Conservation (phyloP, 2,797 vertebrate genomes). For the Peromyscus attwateri region DNA sequence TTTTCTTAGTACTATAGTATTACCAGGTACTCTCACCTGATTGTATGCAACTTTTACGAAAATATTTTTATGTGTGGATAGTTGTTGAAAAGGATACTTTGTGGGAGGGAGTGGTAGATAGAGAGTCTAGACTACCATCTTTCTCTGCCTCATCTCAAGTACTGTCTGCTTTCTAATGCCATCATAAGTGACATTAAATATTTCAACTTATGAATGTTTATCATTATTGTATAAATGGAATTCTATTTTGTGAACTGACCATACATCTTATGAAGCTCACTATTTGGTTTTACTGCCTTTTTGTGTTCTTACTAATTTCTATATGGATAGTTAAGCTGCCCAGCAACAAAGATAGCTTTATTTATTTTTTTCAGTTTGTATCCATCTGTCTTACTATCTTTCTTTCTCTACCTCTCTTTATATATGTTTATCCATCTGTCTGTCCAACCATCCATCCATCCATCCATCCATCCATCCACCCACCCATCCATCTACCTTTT, state of each 20-base stretch:
- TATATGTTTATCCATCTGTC: neutral
- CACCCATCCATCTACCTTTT: neutral
- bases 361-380: slow-evolving; percentile 1
- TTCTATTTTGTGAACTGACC: neutral
- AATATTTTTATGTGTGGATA: neutral
- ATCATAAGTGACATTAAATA: neutral
- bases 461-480: neutral
- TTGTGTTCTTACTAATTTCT: slow-evolving; percentile 10
- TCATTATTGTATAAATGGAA: slow-evolving; percentile 7
- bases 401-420: neutral
- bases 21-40: neutral
- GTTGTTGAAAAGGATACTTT: neutral
- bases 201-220: slow-evolving; percentile 23
- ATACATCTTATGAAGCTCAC: neutral
- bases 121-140: neutral
- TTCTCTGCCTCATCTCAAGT: neutral
- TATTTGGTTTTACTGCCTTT: neutral
- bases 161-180: neutral
- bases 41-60: neutral
- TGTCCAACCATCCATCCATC: neutral
- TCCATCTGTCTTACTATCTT: neutral
- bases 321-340: slow-evolving; percentile 13
- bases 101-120: neutral
- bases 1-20: neutral
- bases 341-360: slow-evolving; percentile 35